A percentile compares a stretch with the other conserved stretches of the same genome.
phyloP scores from a whole-genome alignment of 1,140 invertebrate genomes.

The Trichoplusia ni region DNA sequence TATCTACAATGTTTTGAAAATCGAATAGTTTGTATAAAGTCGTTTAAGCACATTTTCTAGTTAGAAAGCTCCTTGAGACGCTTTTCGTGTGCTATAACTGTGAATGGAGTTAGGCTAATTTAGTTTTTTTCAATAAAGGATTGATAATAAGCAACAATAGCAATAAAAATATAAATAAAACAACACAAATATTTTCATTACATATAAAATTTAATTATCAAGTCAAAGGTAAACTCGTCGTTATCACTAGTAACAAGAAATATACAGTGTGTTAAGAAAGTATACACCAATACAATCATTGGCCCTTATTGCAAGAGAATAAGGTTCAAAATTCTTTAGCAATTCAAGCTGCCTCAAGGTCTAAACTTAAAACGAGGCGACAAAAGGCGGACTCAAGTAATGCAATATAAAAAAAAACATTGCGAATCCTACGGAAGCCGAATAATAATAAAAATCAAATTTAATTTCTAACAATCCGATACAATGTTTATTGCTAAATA shows the following conservation, averaged over 20 bases:
- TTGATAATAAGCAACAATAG: no score
- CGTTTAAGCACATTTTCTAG: no score
- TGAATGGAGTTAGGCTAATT: no score
- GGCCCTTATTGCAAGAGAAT: conserved; percentile 22
- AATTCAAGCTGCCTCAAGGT: no score
- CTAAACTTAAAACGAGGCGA: neutral
- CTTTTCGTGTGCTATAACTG: no score
- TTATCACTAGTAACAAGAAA: conserved; percentile 72
- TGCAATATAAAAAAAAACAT: conserved; percentile 30
- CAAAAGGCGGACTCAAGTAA: conserved; percentile 19
- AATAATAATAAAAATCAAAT: conserved; percentile 45
- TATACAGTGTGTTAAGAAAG: conserved; percentile 55
- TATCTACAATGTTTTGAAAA: no score
- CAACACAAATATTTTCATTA: conserved; percentile 42
- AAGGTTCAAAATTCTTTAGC: conserved; percentile 30
- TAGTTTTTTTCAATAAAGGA: no score
- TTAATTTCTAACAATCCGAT: conserved; percentile 43
- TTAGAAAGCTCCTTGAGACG: no score
- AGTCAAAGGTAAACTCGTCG: conserved; percentile 65
- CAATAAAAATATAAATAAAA: no score
- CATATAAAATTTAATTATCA: conserved; percentile 77
- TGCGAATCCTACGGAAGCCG: conserved; percentile 56
- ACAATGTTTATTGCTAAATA: conserved; percentile 49
- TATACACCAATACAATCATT: conserved; percentile 36
- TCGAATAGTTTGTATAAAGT: no score